These are phyloP conservation scores for Metridium senile DNA, from an alignment of 92 coral and sea anemone species.

Conservation along the genomic window DNA sequence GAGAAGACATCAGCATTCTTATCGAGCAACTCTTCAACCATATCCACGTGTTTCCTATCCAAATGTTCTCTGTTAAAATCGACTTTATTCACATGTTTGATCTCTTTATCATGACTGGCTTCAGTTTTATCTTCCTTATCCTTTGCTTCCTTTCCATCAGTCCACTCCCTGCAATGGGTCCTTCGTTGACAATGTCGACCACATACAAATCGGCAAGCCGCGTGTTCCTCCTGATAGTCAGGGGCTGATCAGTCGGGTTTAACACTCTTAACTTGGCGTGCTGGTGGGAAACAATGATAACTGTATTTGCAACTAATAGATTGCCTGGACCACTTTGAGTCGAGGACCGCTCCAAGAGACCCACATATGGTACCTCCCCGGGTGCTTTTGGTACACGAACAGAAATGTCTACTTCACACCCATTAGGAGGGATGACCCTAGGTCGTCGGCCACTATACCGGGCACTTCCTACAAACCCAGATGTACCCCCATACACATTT, in stretches of 20 bases:
- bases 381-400: not conserved
- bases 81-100: no score
- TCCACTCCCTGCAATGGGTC: no score
- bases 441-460: conserved; percentile 5
- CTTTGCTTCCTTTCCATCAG: no score
- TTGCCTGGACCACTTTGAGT: not conserved
- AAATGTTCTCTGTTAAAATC: no score
- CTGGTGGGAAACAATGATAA: not conserved
- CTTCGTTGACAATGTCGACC: no score
- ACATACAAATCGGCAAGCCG: no score
- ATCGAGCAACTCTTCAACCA: conserved; percentile 1
- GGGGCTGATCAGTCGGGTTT: not conserved
- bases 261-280: not conserved
- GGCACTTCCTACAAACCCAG: conserved; percentile 1
- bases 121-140: no score
- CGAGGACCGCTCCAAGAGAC: not conserved
- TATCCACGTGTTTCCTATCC: conserved; percentile 1
- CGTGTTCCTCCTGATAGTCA: not conserved
- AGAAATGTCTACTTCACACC: conserved; percentile 1
- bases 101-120: no score
- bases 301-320: conserved; percentile 1
- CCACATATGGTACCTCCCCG: not conserved
- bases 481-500: conserved; percentile 5
- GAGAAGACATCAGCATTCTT: conserved; percentile 24
- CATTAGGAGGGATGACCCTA: not conserved